Evolutionary conservation across 2,888 invertebrate genomes (phyloP).

Genomic region (Drosophila seclusa): DNA sequence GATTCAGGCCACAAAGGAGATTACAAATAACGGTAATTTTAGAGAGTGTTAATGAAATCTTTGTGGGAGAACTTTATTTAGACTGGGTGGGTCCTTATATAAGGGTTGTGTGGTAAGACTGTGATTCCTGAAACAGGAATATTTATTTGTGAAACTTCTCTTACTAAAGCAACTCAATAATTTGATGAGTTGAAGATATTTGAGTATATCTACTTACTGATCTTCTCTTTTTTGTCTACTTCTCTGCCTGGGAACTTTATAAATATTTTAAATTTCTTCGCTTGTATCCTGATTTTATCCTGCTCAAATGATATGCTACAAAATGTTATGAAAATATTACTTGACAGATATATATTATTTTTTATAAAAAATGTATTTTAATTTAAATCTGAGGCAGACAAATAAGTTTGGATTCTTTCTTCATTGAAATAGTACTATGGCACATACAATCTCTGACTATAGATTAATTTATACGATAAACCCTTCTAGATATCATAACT

Average conservation of each 20-base stretch:
- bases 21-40: slow-evolving; percentile 80
- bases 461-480: not conserved
- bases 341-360: not conserved
- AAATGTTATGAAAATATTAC: not conserved
- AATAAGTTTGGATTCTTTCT: not conserved
- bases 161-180: not conserved
- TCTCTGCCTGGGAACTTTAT: not conserved
- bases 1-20: slow-evolving; percentile 93
- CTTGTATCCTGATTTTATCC: not conserved
- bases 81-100: not conserved
- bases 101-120: not conserved
- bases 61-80: not conserved
- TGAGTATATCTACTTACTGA: not conserved
- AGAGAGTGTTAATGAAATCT: not conserved
- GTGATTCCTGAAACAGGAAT: not conserved
- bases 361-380: not conserved
- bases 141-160: not conserved
- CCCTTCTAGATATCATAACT: not conserved
- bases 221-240: fast-evolving
- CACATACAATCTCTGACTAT: not conserved
- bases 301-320: not conserved
- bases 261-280: not conserved
- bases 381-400: not conserved
- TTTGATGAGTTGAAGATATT: not conserved
- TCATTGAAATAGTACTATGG: not conserved